A percentile compares a stretch with the other conserved stretches of the same genome.
These are phyloP conservation scores for Muricea muricata DNA, from an alignment of 92 coral and sea anemone genomes.

Conservation along the genomic window DNA sequence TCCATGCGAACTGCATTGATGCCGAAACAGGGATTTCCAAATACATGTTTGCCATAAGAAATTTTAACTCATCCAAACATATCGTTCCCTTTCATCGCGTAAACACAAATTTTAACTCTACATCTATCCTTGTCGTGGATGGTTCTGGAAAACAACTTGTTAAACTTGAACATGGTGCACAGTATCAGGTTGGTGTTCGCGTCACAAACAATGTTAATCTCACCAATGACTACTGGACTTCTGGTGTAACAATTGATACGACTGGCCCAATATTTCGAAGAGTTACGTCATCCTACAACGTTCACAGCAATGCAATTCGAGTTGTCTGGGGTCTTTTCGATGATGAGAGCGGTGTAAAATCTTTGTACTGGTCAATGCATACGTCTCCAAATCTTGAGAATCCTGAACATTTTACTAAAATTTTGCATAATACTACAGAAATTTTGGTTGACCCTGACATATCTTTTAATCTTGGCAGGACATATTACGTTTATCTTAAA, in stretches of 20 bases:
- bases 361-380: constrained; percentile 78
- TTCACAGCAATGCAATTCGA: constrained; percentile 50
- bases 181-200: constrained; percentile 74
- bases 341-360: constrained; percentile 73
- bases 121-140: constrained; percentile 72
- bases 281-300: constrained; percentile 61
- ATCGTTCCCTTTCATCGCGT: constrained; percentile 77
- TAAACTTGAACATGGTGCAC: constrained; percentile 68
- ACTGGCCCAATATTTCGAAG: constrained; percentile 79
- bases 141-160: constrained; percentile 63
- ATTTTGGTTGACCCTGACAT: constrained; percentile 57
- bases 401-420: constrained; percentile 55
- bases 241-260: constrained; percentile 78
- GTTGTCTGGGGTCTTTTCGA: constrained; percentile 77
- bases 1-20: constrained; percentile 79
- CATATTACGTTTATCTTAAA: constrained; percentile 74
- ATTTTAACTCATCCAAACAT: constrained; percentile 37
- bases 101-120: constrained; percentile 43
- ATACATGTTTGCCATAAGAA: constrained; percentile 80
- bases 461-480: constrained; percentile 69
- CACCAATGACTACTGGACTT: constrained; percentile 78
- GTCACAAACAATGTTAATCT: constrained; percentile 72
- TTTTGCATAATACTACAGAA: constrained; percentile 30
- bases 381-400: constrained; percentile 73
- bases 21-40: constrained; percentile 67